Evolutionary conservation across 2,797 vertebrate species (phyloP).

Genomic region (Kryptopterus vitreolus): DNA sequence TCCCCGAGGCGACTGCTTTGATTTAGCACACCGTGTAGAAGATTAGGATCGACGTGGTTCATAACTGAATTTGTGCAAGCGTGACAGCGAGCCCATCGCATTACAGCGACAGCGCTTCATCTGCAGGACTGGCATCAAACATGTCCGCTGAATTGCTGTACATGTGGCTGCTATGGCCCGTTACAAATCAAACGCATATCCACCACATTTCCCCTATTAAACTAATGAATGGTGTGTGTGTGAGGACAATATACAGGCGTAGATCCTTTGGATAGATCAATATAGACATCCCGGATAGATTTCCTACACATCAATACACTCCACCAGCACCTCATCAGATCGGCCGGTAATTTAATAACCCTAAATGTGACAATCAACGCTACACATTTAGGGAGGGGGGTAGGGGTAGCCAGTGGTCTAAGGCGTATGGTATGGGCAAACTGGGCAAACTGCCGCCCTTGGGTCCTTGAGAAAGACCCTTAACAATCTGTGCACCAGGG

Average conservation of each 20-base stretch:
- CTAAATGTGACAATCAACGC: background rate
- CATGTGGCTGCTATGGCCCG: background rate
- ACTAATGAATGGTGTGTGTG: constrained; percentile 24
- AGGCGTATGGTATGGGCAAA: too few species aligned
- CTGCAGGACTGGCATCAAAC: background rate
- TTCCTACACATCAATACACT: constrained; percentile 34
- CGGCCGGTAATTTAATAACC: constrained; percentile 37
- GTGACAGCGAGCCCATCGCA: background rate
- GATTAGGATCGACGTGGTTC: background rate
- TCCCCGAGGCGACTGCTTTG: background rate
- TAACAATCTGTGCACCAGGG: too few species aligned
- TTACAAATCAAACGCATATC: constrained; percentile 21
- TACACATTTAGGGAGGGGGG: too few species aligned
- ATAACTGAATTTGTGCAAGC: background rate
- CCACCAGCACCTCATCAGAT: constrained; percentile 45
- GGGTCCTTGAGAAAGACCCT: too few species aligned
- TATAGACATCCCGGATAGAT: constrained; percentile 1
- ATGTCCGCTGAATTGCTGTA: background rate
- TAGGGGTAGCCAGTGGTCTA: too few species aligned
- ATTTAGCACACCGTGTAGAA: background rate
- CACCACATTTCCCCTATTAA: background rate
- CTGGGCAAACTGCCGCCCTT: too few species aligned
- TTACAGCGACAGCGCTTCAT: background rate
- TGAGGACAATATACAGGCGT: constrained; percentile 8
- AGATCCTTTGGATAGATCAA: constrained; percentile 39